phyloP scores from a whole-genome alignment of 30 jellyfish, hydroid and myxozoan genomes.

The Hydractinia symbiolongicarpus region DNA sequence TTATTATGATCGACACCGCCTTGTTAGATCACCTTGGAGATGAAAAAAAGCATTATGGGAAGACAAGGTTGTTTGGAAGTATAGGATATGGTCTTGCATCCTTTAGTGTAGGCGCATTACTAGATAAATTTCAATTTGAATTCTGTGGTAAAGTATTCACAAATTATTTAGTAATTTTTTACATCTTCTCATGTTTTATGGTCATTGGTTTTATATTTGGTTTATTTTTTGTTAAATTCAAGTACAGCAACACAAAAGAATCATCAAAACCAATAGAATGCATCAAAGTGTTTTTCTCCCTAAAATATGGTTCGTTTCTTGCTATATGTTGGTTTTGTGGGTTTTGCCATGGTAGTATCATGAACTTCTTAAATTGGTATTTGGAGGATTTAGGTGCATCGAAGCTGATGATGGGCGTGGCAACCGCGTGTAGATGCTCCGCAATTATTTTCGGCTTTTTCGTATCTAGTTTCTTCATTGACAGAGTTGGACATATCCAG shows the following conservation, averaged over 20 bases:
- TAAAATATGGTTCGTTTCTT: conserved; percentile 67
- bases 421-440: conserved; percentile 79
- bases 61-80: conserved; percentile 94
- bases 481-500: conserved; percentile 59
- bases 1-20: conserved; percentile 93
- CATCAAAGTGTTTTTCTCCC: conserved; percentile 40
- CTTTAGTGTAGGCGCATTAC: conserved; percentile 81
- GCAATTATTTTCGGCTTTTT: conserved; percentile 77
- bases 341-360: conserved; percentile 95
- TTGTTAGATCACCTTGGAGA: conserved; percentile 87
- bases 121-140: conserved; percentile 61
- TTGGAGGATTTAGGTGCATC: conserved; percentile 98
- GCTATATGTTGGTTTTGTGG: conserved; percentile 93
- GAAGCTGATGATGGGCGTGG: conserved; percentile 97
- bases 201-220: conserved; percentile 75
- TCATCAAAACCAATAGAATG: conserved; percentile 42
- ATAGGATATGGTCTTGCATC: conserved; percentile 98
- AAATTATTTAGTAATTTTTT: conserved; percentile 66
- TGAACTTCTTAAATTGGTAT: conserved; percentile 98
- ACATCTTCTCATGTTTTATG: conserved; percentile 87
- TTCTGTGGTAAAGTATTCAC: conserved; percentile 77
- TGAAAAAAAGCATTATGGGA: conserved; percentile 74
- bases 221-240: conserved; percentile 56
- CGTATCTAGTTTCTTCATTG: conserved; percentile 59
- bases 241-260: conserved; percentile 36